phyloP scores from a whole-genome alignment of 1,140 invertebrate genomes.

The Harlomillsia oculata region DNA sequence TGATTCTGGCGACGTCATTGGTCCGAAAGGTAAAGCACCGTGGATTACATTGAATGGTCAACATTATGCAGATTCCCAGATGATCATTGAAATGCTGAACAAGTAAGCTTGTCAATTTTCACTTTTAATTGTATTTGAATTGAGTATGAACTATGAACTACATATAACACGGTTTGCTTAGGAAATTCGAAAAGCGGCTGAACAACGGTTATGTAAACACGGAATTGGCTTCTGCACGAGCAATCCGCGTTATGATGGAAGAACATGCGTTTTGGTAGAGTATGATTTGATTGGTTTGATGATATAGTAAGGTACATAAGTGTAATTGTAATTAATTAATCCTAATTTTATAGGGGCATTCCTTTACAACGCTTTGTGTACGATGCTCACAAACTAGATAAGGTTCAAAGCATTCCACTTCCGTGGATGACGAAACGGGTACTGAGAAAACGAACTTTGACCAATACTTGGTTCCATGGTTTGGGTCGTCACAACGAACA shows the following conservation, averaged over 20 bases:
- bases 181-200: no score
- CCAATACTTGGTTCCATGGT: constrained; percentile 14
- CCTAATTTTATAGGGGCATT: background rate
- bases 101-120: constrained; percentile 5
- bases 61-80: constrained; percentile 13
- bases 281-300: background rate
- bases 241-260: constrained; percentile 40
- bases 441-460: background rate
- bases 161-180: background rate
- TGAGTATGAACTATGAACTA: background rate
- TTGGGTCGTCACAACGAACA: constrained; percentile 21
- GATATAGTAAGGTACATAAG: no score
- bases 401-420: background rate
- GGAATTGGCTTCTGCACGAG: constrained; percentile 36
- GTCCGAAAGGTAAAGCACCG: constrained; percentile 18
- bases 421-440: background rate
- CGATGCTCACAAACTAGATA: background rate
- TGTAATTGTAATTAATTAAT: background rate
- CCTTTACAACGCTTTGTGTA: background rate
- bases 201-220: no score
- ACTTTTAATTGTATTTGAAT: background rate
- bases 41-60: constrained; percentile 23
- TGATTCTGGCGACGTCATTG: background rate
- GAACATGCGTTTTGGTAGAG: constrained; percentile 41
- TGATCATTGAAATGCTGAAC: constrained; percentile 15